Conservation (phyloP, 2,888 invertebrate genomes). For the Gastracanthus pulcherrimus region DNA sequence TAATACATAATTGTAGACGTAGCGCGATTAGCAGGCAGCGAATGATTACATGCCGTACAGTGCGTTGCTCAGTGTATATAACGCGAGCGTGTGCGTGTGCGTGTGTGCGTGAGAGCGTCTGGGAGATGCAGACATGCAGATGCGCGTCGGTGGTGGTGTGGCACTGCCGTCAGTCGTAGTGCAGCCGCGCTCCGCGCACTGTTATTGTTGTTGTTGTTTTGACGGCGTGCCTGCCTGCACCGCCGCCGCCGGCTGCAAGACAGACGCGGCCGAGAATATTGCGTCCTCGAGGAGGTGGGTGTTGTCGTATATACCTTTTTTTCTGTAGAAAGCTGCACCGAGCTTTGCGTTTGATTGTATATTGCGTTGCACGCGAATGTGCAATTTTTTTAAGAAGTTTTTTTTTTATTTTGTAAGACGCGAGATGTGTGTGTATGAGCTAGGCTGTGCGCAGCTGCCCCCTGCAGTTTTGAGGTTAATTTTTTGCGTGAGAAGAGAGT, state of each 20-base stretch:
- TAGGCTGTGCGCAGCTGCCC: neutral
- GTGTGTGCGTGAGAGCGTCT: too few species aligned
- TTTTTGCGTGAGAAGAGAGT: too few species aligned
- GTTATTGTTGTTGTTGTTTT: conserved; percentile 36
- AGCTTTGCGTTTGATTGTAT: too few species aligned
- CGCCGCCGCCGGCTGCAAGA: conserved; percentile 15
- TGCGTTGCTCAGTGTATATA: too few species aligned
- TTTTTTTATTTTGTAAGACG: neutral
- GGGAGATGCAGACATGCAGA: too few species aligned
- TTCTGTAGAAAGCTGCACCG: too few species aligned
- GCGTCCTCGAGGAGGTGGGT: conserved; percentile 23
- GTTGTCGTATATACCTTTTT: neutral
- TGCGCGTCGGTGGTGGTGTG: neutral
- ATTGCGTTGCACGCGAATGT: neutral
- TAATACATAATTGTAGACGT: too few species aligned
- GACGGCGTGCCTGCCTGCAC: conserved; percentile 8
- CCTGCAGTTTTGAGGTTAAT: neutral
- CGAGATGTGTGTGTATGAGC: neutral
- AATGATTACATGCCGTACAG: too few species aligned
- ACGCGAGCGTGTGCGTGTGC: too few species aligned
- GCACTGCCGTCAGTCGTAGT: neutral
- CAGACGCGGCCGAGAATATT: neutral
- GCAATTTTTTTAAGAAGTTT: neutral
- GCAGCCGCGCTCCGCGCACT: neutral
- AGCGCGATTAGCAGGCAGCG: too few species aligned